These are phyloP conservation scores for Aelia acuminata DNA, from an alignment of 2,888 invertebrate genomes.

Conservation along the genomic window DNA sequence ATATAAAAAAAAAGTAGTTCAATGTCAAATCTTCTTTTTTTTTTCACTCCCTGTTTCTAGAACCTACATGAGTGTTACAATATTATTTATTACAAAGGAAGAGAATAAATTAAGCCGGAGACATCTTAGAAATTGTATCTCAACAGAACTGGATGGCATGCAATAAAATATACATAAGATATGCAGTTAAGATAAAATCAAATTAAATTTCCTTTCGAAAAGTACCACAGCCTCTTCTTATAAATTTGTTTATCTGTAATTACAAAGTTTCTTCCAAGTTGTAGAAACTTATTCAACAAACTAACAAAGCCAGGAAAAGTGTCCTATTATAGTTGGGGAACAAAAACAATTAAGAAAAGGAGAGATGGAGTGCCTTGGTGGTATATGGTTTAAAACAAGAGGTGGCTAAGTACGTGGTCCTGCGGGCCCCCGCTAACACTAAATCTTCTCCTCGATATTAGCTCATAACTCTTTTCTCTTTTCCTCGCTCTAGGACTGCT, in stretches of 20 bases:
- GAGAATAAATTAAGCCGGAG: too few species aligned
- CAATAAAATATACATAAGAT: too few species aligned
- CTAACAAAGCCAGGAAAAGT: not conserved
- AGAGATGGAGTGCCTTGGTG: not conserved
- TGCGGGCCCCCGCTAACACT: not conserved
- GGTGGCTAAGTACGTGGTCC: not conserved
- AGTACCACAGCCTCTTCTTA: not conserved
- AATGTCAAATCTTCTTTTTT: too few species aligned
- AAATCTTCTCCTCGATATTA: constrained; percentile 9
- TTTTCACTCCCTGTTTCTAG: too few species aligned
- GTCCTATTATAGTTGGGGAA: not conserved
- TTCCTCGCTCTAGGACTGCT: not conserved
- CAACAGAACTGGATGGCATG: too few species aligned
- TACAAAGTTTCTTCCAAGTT: not conserved
- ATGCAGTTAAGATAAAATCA: not conserved
- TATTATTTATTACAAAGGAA: too few species aligned
- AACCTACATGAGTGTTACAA: too few species aligned
- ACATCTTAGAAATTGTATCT: too few species aligned
- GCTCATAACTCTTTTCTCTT: not conserved
- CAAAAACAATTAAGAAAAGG: constrained; percentile 26
- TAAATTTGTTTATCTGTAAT: constrained; percentile 5
- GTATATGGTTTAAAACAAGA: constrained; percentile 31
- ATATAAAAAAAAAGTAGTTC: too few species aligned
- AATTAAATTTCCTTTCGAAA: not conserved
- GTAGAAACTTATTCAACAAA: constrained; percentile 5